Evolutionary conservation across 2,113 vertebrate genomes (phyloP), one percentile per base, ranked within the genome.

Genomic region (Prolemur simus): DNA sequence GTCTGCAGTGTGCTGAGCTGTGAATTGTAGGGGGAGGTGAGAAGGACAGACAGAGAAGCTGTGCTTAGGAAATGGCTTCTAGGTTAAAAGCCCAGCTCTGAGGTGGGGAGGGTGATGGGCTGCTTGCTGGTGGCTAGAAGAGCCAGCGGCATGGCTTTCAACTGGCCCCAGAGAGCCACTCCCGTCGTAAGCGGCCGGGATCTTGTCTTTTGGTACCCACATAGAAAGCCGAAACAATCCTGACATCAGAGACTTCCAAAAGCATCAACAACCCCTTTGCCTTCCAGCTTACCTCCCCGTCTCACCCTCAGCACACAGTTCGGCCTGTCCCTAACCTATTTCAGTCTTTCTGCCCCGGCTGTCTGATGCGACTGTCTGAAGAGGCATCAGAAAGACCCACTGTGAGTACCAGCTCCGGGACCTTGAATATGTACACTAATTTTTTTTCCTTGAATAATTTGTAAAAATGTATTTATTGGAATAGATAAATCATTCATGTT

Each of bases 261-360:
- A 21, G 68, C 34, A 54, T 32, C 20, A 54, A 14, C 21, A 12
- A 8, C n/a, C n/a, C 49, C 14, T 82, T 47, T 52, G 17, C 20
- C 29, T n/a, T 7, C 9, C 34, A 11, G 0, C 8, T 21, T 3
- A 2, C 47, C 15, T 63, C 42, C 23, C 14, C 8, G 0, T 64
- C 52, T 20, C 47, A 6, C 10, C 12, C 34, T 80, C 9, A 23
- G 27, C 37, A 77, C 8, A 12, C 21, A 17, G 32, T 32, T 74
- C 17, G 32, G 25, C 11, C 39, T 34, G 18, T 56, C 20, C 27
- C 58, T 66, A 8, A 18, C 18, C 68, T 17, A 6, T 25, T 39
- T 32, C 39, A 68, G 25, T 21, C 60, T 58, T 52, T 5, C 8
- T 52, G 34, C 7, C 21, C 32, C 1, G 3, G 8, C 13, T 52